Conservation (phyloP, 2,797 vertebrate genomes). For the Hemibagrus guttatus region DNA sequence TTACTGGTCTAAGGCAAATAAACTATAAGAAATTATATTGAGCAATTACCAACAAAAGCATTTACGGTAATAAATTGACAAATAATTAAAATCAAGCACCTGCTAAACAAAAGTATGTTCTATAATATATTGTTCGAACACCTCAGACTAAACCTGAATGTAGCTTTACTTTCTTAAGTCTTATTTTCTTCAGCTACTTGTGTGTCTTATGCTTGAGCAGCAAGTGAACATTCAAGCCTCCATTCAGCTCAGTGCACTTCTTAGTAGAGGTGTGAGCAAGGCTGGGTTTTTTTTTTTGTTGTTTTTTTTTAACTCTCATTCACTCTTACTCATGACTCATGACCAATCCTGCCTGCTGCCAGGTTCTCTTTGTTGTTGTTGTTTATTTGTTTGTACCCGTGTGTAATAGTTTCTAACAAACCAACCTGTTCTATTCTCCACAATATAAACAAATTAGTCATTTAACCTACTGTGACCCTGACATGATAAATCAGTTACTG, state of each 20-base stretch:
- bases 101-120: not conserved
- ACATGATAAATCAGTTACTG: constrained; percentile 19
- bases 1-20: constrained; percentile 10
- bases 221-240: not conserved
- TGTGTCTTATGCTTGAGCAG: not conserved
- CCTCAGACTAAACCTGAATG: not conserved
- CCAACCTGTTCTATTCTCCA: not conserved
- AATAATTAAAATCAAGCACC: not conserved
- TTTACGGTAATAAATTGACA: not conserved
- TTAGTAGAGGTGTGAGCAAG: not conserved
- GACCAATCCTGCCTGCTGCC: not conserved
- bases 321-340: too few relatives aligned
- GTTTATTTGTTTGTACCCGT: not conserved
- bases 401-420: not conserved
- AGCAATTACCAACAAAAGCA: not conserved
- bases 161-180: not conserved
- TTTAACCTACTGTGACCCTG: not conserved
- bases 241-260: not conserved
- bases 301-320: not conserved
- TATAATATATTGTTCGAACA: not conserved
- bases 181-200: not conserved
- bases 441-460: constrained; percentile 22
- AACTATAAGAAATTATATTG: constrained; percentile 1
- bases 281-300: not conserved
- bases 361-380: not conserved